phyloP scores from a whole-genome alignment of 2,797 vertebrate species.

The Alca torda region DNA sequence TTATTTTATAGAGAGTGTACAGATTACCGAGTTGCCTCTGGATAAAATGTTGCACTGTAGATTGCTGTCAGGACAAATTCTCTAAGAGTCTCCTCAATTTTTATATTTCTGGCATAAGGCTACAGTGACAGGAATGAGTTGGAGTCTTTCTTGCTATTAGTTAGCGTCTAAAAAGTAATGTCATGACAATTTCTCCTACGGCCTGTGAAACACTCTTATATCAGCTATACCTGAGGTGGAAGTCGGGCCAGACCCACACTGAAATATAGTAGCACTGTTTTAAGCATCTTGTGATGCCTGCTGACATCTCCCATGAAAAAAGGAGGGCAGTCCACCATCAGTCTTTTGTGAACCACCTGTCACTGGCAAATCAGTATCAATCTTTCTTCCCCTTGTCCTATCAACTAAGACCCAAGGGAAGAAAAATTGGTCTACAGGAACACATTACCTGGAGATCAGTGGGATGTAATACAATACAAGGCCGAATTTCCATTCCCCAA shows the following conservation, averaged over 20 bases:
- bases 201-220: neutral
- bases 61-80: conserved; percentile 57
- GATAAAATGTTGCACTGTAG: conserved; percentile 47
- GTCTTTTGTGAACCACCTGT: conserved; percentile 21
- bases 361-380: conserved; percentile 62
- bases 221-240: neutral
- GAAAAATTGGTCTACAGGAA: conserved; percentile 57
- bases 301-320: conserved; percentile 51
- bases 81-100: conserved; percentile 37
- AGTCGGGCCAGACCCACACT: neutral
- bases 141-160: conserved; percentile 18
- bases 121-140: conserved; percentile 32
- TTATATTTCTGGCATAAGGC: conserved; percentile 38
- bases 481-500: conserved; percentile 14
- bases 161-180: neutral
- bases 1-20: conserved; percentile 27
- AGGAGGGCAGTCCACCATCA: conserved; percentile 47
- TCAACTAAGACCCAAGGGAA: conserved; percentile 41
- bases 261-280: conserved; percentile 61
- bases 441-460: conserved; percentile 27
- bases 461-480: neutral
- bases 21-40: conserved; percentile 48
- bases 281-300: conserved; percentile 19
- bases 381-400: conserved; percentile 54
- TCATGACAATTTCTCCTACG: neutral